These are phyloP conservation scores for Pachypsylla venusta DNA, from an alignment of 1,140 invertebrate genomes.

Conservation along the genomic window DNA sequence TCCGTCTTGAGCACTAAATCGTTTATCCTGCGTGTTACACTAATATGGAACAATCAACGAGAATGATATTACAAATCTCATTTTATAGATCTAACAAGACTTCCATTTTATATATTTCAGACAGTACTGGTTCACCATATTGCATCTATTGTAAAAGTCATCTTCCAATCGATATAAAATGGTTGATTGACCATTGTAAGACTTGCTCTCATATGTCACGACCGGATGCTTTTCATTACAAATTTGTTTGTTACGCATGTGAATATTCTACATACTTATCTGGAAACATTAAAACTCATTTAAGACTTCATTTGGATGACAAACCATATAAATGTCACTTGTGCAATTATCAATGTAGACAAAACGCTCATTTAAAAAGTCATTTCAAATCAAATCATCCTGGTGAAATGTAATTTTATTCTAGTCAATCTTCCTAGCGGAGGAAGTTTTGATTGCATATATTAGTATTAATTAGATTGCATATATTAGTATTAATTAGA, in stretches of 20 bases:
- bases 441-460: too few species aligned
- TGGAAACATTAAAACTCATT: constrained; percentile 23
- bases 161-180: background rate
- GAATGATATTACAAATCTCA: too few species aligned
- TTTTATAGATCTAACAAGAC: too few species aligned
- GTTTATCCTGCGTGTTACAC: too few species aligned
- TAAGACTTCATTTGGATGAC: constrained; percentile 33
- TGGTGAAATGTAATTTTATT: too few species aligned
- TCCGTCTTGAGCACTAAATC: too few species aligned
- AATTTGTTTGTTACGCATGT: constrained; percentile 1
- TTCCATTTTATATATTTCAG: too few species aligned
- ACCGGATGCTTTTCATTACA: constrained; percentile 1
- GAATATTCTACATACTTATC: background rate
- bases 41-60: too few species aligned
- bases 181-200: background rate
- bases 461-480: too few species aligned
- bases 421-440: too few species aligned
- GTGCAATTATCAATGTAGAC: constrained; percentile 24
- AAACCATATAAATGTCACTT: constrained; percentile 31
- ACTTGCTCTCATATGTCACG: background rate
- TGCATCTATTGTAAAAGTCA: background rate
- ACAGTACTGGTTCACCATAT: too few species aligned
- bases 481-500: too few species aligned
- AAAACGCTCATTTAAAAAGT: constrained; percentile 6
- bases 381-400: constrained; percentile 3